A percentile compares a stretch with the other conserved stretches of the same genome.
phyloP scores from a whole-genome alignment of 1,140 invertebrate species.

The Zaprionus lachaisei region DNA sequence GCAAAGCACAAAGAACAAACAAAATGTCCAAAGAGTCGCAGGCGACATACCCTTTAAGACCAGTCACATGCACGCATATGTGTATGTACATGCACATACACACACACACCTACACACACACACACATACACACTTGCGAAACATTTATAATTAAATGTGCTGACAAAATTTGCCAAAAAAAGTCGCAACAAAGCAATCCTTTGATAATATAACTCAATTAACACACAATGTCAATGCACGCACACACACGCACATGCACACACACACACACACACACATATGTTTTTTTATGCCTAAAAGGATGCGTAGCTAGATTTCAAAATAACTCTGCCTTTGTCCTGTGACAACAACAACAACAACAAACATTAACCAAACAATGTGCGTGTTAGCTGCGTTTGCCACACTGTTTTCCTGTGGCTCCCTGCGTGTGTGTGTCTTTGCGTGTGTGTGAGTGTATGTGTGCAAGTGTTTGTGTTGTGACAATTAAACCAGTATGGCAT shows the following conservation, averaged over 20 bases:
- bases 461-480: neutral
- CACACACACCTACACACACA: neutral
- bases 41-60: constrained; percentile 8
- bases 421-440: neutral
- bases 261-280: neutral
- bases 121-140: neutral
- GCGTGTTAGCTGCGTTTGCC: neutral
- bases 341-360: constrained; percentile 16
- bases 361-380: constrained; percentile 19
- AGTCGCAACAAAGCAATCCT: constrained; percentile 25
- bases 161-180: constrained; percentile 12
- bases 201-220: constrained; percentile 40
- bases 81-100: neutral
- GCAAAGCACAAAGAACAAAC: constrained; percentile 45
- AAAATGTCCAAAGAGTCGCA: constrained; percentile 20
- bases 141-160: neutral
- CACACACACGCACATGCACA: neutral
- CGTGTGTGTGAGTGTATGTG: neutral
- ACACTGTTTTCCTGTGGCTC: neutral
- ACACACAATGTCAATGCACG: constrained; percentile 12
- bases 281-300: neutral
- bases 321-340: constrained; percentile 13
- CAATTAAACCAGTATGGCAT: neutral
- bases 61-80: neutral
- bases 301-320: neutral